Base-by-base conservation (phyloP, 2,113 vertebrate genomes). In the Elgaria multicarinata region DNA sequence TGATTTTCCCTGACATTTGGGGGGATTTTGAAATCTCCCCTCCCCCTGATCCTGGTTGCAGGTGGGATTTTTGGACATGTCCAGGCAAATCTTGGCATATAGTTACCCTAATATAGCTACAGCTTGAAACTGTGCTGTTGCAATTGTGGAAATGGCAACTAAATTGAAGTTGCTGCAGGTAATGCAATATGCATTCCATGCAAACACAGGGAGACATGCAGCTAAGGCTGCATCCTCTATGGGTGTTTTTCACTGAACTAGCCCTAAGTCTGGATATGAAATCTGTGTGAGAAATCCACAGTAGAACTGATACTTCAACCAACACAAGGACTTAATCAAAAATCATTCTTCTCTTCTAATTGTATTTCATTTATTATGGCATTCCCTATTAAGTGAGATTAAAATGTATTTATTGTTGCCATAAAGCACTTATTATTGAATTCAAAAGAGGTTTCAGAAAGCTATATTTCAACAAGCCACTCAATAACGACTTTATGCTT, bases 401-500 rank as follows among this genome's bases (percentile, higher is more conserved):
- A 31, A 81, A 86, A 83, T 71, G 1, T 0, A 78, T 50, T 88
- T 90, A 0, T 13, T 84, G 2, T 67, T 92, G 28, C 87, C 20
- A 88, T 74, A 90, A 91, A 31, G 2, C 88, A 90, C 1, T 2
- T 69, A 83, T 87, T 87, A 88, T 0, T 89, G 90, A 89, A 88
- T 67, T n/a, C 64, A 1, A 91, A 89, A 88, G 1, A 6, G 88
- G 3, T 36, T 69, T 6, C 55, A 64, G 80, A 89, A 58, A 55
- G 16, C 6, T 81, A 0, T 84, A 74, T 53, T 90, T 84, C 8
- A 74, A 87, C 36, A 72, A 87, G 71, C 3, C 31, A 46, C 71
- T 91, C 69, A 88, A 71, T 90, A 84, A 91, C 0, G 80, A 69
- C 6, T 89, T 88, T 92, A 58, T 79, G 66, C 33, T 86, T 95